Conservation (phyloP, 2,797 vertebrate species). For the Parotocinclus haroldoi region DNA sequence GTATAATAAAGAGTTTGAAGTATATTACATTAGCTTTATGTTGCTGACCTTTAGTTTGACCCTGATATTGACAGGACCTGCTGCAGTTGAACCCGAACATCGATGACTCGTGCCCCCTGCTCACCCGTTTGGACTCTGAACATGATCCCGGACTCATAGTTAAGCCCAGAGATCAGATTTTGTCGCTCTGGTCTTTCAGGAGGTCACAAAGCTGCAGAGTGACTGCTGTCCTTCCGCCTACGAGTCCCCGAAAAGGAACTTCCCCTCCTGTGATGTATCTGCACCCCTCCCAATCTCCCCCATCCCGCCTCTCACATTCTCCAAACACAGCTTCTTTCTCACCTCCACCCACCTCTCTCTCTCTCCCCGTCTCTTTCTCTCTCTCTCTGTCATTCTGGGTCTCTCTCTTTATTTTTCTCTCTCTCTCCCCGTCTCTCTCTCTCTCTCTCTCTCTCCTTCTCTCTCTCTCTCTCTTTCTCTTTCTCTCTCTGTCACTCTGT, state of each 20-base stretch:
- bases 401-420: too few relatives aligned
- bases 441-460: background rate
- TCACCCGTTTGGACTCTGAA: background rate
- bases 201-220: too few relatives aligned
- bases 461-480: background rate
- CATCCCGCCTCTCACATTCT: conserved; percentile 1
- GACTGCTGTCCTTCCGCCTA: too few relatives aligned
- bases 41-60: too few relatives aligned
- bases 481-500: background rate
- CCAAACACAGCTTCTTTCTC: too few relatives aligned
- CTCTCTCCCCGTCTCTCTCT: too few relatives aligned
- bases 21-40: too few relatives aligned
- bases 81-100: conserved; percentile 20
- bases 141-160: too few relatives aligned
- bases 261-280: conserved; percentile 4
- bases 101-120: conserved; percentile 4
- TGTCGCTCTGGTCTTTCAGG: background rate
- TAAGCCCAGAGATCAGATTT: background rate
- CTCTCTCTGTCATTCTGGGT: conserved; percentile 3
- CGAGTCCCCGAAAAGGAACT: background rate
- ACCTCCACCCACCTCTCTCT: conserved; percentile 3
- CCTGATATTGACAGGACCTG: too few relatives aligned
- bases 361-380: background rate
- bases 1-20: too few relatives aligned
- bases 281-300: background rate